These are phyloP conservation scores for Oegoconia quadripuncta DNA, from an alignment of 2,888 invertebrate species.

Conservation along the genomic window DNA sequence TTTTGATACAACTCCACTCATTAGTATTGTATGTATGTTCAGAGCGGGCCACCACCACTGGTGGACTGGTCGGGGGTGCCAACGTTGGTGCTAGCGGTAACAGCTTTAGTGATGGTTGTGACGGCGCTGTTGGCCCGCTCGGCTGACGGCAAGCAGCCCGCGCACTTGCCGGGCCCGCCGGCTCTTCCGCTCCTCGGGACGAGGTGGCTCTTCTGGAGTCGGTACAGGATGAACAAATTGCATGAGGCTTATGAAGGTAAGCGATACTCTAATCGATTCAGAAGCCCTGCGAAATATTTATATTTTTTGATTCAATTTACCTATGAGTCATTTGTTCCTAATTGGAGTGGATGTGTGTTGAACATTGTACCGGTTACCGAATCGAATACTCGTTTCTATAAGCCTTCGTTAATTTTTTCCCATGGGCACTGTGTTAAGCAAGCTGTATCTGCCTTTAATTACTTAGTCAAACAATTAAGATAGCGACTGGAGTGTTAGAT, in stretches of 20 bases:
- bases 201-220: constrained; percentile 86
- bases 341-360: no score
- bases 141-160: constrained; percentile 38
- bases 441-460: no score
- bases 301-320: no score
- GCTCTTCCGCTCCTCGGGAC: constrained; percentile 87
- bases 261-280: no score
- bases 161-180: constrained; percentile 85
- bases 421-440: no score
- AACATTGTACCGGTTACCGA: no score
- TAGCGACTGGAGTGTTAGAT: no score
- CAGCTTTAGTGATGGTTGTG: constrained; percentile 46
- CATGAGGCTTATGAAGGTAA: constrained; percentile 89
- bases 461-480: no score
- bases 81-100: constrained; percentile 52
- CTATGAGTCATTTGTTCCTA: no score
- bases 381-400: no score
- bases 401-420: no score
- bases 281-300: no score
- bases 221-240: constrained; percentile 85
- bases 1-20: background rate
- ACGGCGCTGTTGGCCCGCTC: constrained; percentile 47
- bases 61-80: constrained; percentile 69
- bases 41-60: constrained; percentile 57
- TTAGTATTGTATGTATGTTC: constrained; percentile 7